Evolutionary conservation across 2,797 vertebrate genomes (phyloP).

Genomic region (Carapus acus): DNA sequence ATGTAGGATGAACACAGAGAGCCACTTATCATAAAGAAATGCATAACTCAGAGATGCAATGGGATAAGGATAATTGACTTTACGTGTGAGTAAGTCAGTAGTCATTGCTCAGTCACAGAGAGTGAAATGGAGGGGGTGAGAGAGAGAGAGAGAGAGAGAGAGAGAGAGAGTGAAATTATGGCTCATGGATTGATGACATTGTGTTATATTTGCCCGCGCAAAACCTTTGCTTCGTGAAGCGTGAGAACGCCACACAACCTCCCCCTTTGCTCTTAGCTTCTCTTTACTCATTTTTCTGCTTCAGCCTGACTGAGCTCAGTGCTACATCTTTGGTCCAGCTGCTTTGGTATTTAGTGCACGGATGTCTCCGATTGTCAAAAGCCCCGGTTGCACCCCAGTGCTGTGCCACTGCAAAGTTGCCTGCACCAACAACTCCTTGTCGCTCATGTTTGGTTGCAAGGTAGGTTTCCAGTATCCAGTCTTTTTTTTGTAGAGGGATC

Average conservation of each 20-base stretch:
- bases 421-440: conserved; percentile 91
- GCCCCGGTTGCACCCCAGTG: conserved; percentile 84
- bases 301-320: conserved; percentile 10
- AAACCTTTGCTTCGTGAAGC: conserved; percentile 38
- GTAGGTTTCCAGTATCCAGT: conserved; percentile 71
- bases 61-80: conserved; percentile 9
- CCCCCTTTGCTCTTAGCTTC: conserved; percentile 59
- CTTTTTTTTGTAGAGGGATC: conserved; percentile 6
- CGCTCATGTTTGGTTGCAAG: conserved; percentile 98
- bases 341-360: conserved; percentile 56
- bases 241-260: conserved; percentile 63
- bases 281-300: conserved; percentile 61
- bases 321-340: conserved; percentile 34
- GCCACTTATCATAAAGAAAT: neutral
- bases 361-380: conserved; percentile 88
- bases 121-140: neutral
- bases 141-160: conserved; percentile 2
- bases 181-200: conserved; percentile 5
- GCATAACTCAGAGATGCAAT: conserved; percentile 8
- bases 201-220: conserved; percentile 19
- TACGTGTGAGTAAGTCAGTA: conserved; percentile 10
- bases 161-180: conserved; percentile 10
- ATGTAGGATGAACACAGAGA: neutral
- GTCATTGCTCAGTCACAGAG: conserved; percentile 15
- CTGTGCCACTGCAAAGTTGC: conserved; percentile 97